Base-by-base conservation (phyloP, 1,140 invertebrate species). In the Pentalonia nigronervosa region DNA sequence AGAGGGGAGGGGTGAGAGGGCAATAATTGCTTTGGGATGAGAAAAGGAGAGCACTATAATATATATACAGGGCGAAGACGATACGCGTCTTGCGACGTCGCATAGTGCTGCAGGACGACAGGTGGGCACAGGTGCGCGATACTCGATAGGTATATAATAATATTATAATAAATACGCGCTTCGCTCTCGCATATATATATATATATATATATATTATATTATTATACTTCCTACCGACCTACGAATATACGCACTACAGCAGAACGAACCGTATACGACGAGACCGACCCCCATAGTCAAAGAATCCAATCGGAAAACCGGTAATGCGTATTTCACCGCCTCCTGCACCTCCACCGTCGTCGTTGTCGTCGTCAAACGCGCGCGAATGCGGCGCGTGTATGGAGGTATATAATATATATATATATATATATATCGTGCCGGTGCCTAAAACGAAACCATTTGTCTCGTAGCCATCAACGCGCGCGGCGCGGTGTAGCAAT, bases 371-470 rank as follows among this genome's bases (percentile, higher is more conserved):
- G 60, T 67, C 30, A 76, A 76, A 76, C 20, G 30, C 60, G 14
- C n/a, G 60, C 60, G 30, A 76, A n/a, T 6, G 14, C n/a, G 14
- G 30, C n/a, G 14, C n/a, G 11, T n/a, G 30, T 76, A 9, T 60
- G 25, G 25, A 76, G 30, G 60, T 76, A 76, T 67, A n/a, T 67
- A n/a, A 56, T 60, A 60, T 60, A 60, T 60, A 60, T n/a, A 60
- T 50, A 50, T 50, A 88, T n/a, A 41, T 41, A 53, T 91, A 36
- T 81, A 30, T 41, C 14, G 89, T 67, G 89, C 47, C 34, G 30
- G 90, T 60, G 48, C 67, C 90, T 14, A 83, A 83, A 91, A 91
- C 90, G 45, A 48, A 50, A 81, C 67, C 67, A 91, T 91, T 91
- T 91, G 67, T 91, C 90, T 91, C 47, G 41, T 30, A 67, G 90